A percentile compares a stretch with the other conserved stretches of the same genome.
phyloP scores from a whole-genome alignment of 2,888 invertebrate genomes.

The Xestia sexstrigata region DNA sequence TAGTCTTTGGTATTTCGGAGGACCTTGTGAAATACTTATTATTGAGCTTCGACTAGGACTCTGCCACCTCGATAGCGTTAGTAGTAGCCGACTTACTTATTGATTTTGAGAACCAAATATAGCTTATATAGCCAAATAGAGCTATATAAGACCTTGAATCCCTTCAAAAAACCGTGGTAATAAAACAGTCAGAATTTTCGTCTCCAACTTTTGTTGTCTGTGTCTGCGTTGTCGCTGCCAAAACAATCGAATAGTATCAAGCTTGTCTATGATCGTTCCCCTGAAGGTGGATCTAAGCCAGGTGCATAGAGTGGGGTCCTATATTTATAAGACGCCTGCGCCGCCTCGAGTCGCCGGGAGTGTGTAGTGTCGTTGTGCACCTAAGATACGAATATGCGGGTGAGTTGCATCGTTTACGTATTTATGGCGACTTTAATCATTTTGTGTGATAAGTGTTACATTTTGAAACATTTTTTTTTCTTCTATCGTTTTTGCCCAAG shows the following conservation, averaged over 20 bases:
- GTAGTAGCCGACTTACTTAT: background rate
- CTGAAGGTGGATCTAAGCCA: constrained; percentile 64
- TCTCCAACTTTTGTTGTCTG: background rate
- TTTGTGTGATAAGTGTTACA: constrained; percentile 4
- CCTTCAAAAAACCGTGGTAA: background rate
- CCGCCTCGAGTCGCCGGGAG: constrained; percentile 71
- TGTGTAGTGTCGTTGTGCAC: constrained; percentile 71
- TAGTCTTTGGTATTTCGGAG: background rate
- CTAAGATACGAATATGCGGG: constrained; percentile 75
- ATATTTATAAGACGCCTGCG: constrained; percentile 81
- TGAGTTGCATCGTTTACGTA: constrained; percentile 66
- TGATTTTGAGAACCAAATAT: background rate
- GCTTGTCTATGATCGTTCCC: constrained; percentile 53
- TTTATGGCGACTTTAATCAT: background rate
- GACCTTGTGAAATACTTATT: background rate
- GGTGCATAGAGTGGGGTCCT: constrained; percentile 80
- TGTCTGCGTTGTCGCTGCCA: background rate
- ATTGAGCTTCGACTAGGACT: background rate
- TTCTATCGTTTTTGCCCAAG: background rate
- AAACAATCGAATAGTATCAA: constrained; percentile 54
- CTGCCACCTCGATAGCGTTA: background rate
- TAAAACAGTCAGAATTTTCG: background rate
- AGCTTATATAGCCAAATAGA: too few species aligned
- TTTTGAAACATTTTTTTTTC: background rate
- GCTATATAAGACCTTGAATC: too few species aligned